Base-by-base conservation (phyloP, 2,888 invertebrate species). In the Megaustenia siamemsis region DNA sequence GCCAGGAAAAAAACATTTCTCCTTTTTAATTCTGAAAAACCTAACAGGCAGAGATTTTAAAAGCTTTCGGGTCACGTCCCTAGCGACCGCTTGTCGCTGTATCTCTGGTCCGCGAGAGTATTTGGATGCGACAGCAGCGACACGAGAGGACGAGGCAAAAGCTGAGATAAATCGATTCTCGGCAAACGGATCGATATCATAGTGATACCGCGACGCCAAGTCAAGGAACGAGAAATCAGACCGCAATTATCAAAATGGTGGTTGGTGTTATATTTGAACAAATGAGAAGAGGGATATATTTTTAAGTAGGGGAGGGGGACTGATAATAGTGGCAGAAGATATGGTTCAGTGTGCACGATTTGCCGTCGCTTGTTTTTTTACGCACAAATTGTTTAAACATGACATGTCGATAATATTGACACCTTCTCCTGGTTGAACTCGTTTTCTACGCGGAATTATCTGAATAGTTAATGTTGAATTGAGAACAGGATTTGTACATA, bases 121-220 rank as follows among this genome's bases (percentile, higher is more conserved):
- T 43, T 8, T n/a, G 71, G 28, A 18, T 45, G 71, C 45, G 68
- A 68, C 68, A 68, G 40, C 10, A 15, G 18, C 15, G 68, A 68
- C 38, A 38, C 40, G 15, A 28, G 43, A n/a, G 5, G 45, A 15
- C 12, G 45, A n/a, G n/a, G 71, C 18, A 45, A 21, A 43, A 10
- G 71, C 45, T 18, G 24, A 28, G 45, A 73, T 73, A 73, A 28
- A 73, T 73, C 71, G 71, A 73, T 73, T 45, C n/a, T n/a, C 28
- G n/a, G 45, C 71, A 73, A 45, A 73, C n/a, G 45, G 28, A 73
- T 73, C 71, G 45, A 73, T 73, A 45, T 18, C 6, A 45, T 3
- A 45, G 28, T 28, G 45, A 45, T 73, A 73, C 3, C 45, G 1
- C 28, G 45, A 45, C 43, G 71, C 45, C 71, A 15, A 45, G 71